Base-by-base conservation (phyloP, 2,888 invertebrate species). In the Periphyllus acericola region DNA sequence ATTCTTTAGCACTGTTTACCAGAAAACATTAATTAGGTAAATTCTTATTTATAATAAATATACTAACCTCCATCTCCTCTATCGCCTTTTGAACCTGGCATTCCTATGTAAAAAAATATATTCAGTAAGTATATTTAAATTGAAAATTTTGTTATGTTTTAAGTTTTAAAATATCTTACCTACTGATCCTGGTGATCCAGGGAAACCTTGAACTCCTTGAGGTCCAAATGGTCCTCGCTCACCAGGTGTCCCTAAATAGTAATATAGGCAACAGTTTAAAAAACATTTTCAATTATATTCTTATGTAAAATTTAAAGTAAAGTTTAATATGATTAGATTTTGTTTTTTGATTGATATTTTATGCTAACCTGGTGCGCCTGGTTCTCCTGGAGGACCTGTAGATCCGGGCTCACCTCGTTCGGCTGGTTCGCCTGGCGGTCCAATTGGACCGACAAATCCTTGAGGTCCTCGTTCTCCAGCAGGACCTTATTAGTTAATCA, bases 371-470 rank as follows among this genome's bases (percentile, higher is more conserved):
- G 87, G 87, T 29, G 96, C 94, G 2, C 96, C 96, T 25, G 93
- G 91, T 90, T 95, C 95, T 66, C 95, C 95, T 11, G 94, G 93
- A 0, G 93, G 92, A 1, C 96, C 96, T 0, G 95, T 94, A 9
- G 93, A 92, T 5, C 96, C 96, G 0, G 95, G 93, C 90, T 96
- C 96, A 34, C 96, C 96, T 90, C 96, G 92, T 91, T 96, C 96
- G 0, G 95, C 96, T 78, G 95, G 94, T 91, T 96, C 96, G 29
- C 96, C 96, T 0, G 95, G 95, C 1, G 95, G 94, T 3, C 96
- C 96, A 0, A 93, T 92, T 0, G 95, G 94, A 6, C 96, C 96
- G 36, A 95, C 92, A 29, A 94, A 91, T 2, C 96, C 96, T 21
- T 94, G 92, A 84, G 92, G 91, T 1, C 89, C 89, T 89, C 89